A percentile compares a stretch with the other conserved stretches of the same genome.
phyloP scores from a whole-genome alignment of 2,888 invertebrate species.

The Galerucella nymphaeae region DNA sequence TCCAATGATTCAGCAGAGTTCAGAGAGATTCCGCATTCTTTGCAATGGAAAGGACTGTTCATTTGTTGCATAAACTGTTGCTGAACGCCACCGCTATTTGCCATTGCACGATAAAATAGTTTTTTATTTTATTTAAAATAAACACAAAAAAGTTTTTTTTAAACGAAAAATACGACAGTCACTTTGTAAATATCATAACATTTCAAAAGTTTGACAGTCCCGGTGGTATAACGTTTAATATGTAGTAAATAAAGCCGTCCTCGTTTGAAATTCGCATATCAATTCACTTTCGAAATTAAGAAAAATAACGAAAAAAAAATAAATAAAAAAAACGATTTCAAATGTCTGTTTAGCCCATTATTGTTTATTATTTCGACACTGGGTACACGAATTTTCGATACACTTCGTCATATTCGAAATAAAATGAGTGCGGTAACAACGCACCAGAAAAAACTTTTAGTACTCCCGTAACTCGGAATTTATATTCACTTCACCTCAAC shows the following conservation, averaged over 20 bases:
- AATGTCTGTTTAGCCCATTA: constrained; percentile 59
- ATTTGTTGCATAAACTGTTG: constrained; percentile 59
- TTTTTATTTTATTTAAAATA: constrained; percentile 33
- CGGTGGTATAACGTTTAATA: constrained; percentile 52
- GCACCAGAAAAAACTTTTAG: constrained; percentile 34
- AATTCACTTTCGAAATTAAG: constrained; percentile 47
- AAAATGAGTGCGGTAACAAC: constrained; percentile 37
- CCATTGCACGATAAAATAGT: constrained; percentile 56
- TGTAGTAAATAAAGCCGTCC: constrained; percentile 50
- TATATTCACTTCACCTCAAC: constrained; percentile 31
- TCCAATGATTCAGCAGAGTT: constrained; percentile 82
- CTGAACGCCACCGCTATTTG: constrained; percentile 57
- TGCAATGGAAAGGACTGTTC: constrained; percentile 75
- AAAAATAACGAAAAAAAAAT: constrained; percentile 54
- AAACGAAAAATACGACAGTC: constrained; percentile 63
- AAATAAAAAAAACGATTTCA: constrained; percentile 55
- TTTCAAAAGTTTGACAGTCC: constrained; percentile 61
- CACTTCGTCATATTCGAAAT: constrained; percentile 29
- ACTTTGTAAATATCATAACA: constrained; percentile 65
- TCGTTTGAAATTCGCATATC: constrained; percentile 49
- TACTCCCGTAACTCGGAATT: constrained; percentile 54
- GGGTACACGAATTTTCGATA: constrained; percentile 37
- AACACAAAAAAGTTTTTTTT: constrained; percentile 55
- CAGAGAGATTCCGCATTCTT: constrained; percentile 80
- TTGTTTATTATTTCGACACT: constrained; percentile 42